Evolutionary conservation across 2,888 invertebrate species (phyloP).

Genomic region (Uloborus plumipes): DNA sequence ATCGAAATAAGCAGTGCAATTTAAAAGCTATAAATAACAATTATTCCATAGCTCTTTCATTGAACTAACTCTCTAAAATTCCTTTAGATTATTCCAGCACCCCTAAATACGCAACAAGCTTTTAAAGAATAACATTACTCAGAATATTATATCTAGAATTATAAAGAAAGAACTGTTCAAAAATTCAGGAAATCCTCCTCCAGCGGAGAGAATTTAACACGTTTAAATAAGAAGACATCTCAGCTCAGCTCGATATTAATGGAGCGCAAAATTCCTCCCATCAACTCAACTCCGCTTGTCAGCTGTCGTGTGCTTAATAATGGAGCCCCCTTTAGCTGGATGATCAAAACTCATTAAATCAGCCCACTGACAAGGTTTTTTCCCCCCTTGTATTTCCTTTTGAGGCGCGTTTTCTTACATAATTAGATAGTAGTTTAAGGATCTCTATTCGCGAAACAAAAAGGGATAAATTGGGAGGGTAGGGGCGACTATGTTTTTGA

Average conservation of each 20-base stretch:
- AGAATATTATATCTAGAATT: constrained; percentile 3
- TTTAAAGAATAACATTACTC: not conserved
- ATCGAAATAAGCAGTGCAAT: too few species aligned
- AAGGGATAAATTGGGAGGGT: constrained; percentile 33
- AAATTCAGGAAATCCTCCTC: constrained; percentile 14
- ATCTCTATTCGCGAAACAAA: constrained; percentile 43
- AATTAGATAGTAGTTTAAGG: constrained; percentile 59
- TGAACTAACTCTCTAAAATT: too few species aligned
- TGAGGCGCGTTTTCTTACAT: constrained; percentile 51
- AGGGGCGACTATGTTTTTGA: constrained; percentile 10
- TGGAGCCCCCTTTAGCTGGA: constrained; percentile 58
- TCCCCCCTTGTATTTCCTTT: constrained; percentile 14
- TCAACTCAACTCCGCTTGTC: constrained; percentile 61
- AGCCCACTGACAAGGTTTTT: constrained; percentile 59
- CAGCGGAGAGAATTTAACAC: constrained; percentile 44
- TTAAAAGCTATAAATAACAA: too few species aligned
- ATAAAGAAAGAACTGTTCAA: constrained; percentile 22
- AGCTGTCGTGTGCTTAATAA: constrained; percentile 64
- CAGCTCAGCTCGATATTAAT: constrained; percentile 56
- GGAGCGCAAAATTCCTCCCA: constrained; percentile 62
- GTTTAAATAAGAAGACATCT: constrained; percentile 61
- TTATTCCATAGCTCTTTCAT: too few species aligned
- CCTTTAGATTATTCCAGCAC: too few species aligned
- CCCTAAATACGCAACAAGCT: too few species aligned
- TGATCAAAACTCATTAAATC: constrained; percentile 64